Base-by-base conservation (phyloP, 2,113 vertebrate genomes). In the Paraplagusia blochii region DNA sequence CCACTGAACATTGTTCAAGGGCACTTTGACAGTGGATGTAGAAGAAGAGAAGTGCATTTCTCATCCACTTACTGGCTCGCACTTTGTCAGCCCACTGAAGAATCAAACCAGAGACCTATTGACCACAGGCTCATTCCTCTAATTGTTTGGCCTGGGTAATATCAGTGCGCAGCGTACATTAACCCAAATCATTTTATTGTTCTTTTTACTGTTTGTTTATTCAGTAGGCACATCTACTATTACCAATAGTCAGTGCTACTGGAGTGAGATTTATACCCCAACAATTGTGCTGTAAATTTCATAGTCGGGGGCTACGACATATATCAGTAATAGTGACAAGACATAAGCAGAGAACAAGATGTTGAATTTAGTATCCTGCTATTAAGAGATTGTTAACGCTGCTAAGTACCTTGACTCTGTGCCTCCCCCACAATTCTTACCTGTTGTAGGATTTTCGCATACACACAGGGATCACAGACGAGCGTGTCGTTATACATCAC, bases 1-100 rank as follows among this genome's bases (percentile, higher is more conserved):
- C 83, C 66, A 72, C 72, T 34, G 69, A 82, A 87, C 75, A 79
- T 81, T 84, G 81, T 87, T 85, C 85, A 85, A 87, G 83, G 83
- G 81, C 81, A 87, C 77, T 82, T 79, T 83, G 79, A 81, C 85
- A 72, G 74, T 74, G 53, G 77, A 82, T 81, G 71, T 71, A 67
- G 79, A 85, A 76, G 72, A 80, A 50, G 44, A 80, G 72, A 77
- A 70, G 64, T 69, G 80, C 56, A 56, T 77, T 80, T 85, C 80
- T 85, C 78, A 78, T 83, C 79, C 65, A 61, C 70, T 80, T 75
- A 63, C 56, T 47, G 68, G 66, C 63, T 53, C 0, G 16, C 9
- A 53, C 71, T 76, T 46, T 62, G 60, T 69, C 58, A 5, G 61
- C 53, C 69, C 61, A 7, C 39, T 11, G 62, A 63, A 62, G 71